These are phyloP conservation scores for Ceratina japonica DNA, from an alignment of 1,140 invertebrate genomes.

Conservation along the genomic window DNA sequence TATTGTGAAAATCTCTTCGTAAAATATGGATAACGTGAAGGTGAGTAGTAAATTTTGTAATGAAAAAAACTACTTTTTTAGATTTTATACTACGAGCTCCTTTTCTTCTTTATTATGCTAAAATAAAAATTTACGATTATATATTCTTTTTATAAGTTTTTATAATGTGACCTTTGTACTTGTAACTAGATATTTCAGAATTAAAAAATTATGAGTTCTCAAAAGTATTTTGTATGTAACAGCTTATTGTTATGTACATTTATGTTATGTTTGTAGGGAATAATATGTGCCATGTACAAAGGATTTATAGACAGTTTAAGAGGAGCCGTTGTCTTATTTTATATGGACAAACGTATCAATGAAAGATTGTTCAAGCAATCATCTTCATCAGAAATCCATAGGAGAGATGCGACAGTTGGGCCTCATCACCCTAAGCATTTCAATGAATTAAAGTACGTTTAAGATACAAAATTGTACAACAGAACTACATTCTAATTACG, in stretches of 20 bases:
- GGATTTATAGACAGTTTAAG: conserved; percentile 86
- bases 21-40: conserved; percentile 68
- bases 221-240: conserved; percentile 8
- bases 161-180: background rate
- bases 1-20: background rate
- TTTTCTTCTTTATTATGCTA: background rate
- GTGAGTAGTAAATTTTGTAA: conserved; percentile 57
- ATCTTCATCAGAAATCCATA: conserved; percentile 78
- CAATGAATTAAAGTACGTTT: conserved; percentile 80
- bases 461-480: background rate
- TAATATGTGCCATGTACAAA: conserved; percentile 82
- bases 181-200: background rate
- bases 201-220: background rate
- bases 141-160: background rate
- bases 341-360: conserved; percentile 86
- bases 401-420: conserved; percentile 71
- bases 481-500: background rate
- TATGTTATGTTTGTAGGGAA: conserved; percentile 79
- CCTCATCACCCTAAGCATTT: conserved; percentile 75
- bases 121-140: background rate
- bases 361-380: conserved; percentile 80
- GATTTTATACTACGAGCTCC: background rate
- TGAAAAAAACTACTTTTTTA: background rate
- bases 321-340: conserved; percentile 84
- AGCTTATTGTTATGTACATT: conserved; percentile 22